Evolutionary conservation across 2,113 vertebrate species (phyloP).

Genomic region (Ploceus nigricollis): DNA sequence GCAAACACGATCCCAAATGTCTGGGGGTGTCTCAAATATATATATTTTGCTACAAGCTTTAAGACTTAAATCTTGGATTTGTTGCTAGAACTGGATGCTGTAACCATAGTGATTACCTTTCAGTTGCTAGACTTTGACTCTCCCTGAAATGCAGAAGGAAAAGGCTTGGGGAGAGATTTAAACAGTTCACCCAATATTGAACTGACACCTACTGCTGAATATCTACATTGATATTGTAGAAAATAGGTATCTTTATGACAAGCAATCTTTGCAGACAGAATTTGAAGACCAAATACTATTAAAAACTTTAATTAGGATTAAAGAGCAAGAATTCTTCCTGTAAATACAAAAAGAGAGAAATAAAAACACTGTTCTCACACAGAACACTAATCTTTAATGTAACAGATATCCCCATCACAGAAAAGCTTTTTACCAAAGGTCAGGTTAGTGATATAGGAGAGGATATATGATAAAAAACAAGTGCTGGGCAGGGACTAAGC

Average conservation of each 20-base stretch:
- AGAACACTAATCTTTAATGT: background rate
- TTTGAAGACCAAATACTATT: background rate
- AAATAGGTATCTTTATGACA: background rate
- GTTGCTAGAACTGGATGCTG: background rate
- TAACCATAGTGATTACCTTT: slow-evolving; percentile 48
- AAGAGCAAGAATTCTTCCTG: background rate
- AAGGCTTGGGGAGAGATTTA: background rate
- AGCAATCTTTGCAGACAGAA: background rate
- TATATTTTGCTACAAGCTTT: background rate
- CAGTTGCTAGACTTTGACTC: slow-evolving; percentile 12
- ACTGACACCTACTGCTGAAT: background rate
- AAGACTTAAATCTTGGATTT: slow-evolving; percentile 4
- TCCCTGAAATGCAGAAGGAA: background rate
- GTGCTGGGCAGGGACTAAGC: background rate
- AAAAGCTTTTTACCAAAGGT: background rate
- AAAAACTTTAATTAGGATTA: background rate
- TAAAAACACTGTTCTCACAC: background rate
- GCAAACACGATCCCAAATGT: background rate
- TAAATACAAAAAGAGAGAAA: background rate
- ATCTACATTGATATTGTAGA: background rate
- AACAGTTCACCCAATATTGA: background rate
- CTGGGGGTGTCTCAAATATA: background rate
- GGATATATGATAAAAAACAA: background rate
- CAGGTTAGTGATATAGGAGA: background rate
- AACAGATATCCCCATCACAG: background rate